Evolutionary conservation across 2,113 vertebrate genomes (phyloP).

Genomic region (Steatornis caripensis): DNA sequence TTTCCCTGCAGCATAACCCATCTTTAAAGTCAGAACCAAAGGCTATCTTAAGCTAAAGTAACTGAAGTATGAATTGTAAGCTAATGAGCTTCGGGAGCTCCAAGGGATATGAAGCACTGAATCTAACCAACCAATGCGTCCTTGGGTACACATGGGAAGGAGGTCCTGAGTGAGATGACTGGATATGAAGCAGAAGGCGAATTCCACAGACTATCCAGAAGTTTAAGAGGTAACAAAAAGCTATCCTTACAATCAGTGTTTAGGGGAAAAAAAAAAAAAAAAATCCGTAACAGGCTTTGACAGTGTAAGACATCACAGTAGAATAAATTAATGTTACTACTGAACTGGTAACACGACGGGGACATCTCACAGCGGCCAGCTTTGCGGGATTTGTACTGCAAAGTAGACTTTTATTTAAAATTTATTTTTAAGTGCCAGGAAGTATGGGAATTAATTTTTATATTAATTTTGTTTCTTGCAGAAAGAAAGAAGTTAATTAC

Average conservation of each 20-base stretch:
- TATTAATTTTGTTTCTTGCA: background rate
- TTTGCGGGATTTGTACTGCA: background rate
- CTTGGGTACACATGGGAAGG: accelerated
- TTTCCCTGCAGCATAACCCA: background rate
- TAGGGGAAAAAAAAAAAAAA: background rate
- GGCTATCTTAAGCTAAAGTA: background rate
- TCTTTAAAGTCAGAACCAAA: background rate
- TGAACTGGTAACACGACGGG: background rate
- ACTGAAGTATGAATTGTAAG: background rate
- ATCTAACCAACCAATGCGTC: background rate
- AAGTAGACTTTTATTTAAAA: background rate
- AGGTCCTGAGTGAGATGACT: background rate
- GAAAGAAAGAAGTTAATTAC: background rate
- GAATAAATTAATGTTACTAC: background rate
- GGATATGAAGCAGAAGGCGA: background rate
- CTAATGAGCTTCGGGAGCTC: background rate
- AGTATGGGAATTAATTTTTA: background rate
- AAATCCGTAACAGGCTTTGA: too few species aligned
- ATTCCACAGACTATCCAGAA: background rate
- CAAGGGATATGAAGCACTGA: background rate
- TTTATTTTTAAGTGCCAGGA: background rate
- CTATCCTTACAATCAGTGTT: background rate
- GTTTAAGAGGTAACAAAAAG: background rate
- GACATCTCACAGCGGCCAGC: background rate
- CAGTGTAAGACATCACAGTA: background rate